phyloP scores from a whole-genome alignment of 2,113 vertebrate genomes.

The Sialia sialis region DNA sequence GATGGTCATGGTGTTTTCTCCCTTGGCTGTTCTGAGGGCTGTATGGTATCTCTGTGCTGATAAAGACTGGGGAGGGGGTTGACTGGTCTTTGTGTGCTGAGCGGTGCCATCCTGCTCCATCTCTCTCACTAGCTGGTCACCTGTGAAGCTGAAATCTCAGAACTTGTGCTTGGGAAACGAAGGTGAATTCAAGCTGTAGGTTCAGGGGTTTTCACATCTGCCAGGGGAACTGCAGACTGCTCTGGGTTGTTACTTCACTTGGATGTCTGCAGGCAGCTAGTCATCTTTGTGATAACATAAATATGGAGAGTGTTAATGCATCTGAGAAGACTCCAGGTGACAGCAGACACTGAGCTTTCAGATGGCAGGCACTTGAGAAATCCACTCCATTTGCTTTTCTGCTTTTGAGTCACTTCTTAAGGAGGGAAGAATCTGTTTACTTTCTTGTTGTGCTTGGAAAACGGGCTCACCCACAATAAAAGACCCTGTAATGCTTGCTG shows the following conservation, averaged over 20 bases:
- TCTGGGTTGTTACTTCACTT: neutral
- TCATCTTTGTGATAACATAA: neutral
- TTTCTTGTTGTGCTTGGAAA: neutral
- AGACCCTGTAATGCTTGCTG: constrained; percentile 31
- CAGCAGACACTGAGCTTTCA: neutral
- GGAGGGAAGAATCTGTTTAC: neutral
- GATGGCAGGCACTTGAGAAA: neutral
- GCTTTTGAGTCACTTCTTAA: neutral
- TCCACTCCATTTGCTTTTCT: neutral
- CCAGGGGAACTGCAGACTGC: neutral
- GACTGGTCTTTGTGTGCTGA: fast-evolving
- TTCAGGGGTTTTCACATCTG: neutral
- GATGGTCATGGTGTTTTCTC: neutral
- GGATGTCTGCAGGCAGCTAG: neutral
- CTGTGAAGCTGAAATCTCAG: neutral
- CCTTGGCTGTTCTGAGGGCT: neutral
- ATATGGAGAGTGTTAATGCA: fast-evolving
- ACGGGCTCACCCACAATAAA: neutral
- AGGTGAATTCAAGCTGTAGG: neutral
- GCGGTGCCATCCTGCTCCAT: fast-evolving
- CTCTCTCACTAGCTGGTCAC: neutral
- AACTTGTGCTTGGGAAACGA: neutral
- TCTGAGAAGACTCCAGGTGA: neutral
- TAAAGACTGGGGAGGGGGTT: neutral
- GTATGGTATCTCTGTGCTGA: neutral